These are phyloP conservation scores for Tiphia femorata DNA, from an alignment of 2,888 invertebrate species.

Conservation along the genomic window DNA sequence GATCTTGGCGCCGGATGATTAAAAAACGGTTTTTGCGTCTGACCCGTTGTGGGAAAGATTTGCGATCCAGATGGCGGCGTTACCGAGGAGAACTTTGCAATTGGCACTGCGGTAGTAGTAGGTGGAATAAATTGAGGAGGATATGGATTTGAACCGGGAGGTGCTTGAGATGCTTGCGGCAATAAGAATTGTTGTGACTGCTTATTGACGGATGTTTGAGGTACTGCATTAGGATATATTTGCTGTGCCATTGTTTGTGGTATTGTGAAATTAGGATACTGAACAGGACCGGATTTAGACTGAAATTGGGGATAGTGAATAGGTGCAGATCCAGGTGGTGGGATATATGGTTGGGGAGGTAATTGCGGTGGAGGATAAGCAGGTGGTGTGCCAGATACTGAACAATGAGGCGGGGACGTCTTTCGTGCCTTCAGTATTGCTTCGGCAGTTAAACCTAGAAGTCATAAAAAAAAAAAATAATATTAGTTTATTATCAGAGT, in stretches of 20 bases:
- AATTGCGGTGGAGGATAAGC: slow-evolving; percentile 55
- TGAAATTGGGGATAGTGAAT: slow-evolving; percentile 61
- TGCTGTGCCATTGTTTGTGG: slow-evolving; percentile 38
- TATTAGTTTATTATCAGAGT: no score
- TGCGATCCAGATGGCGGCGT: slow-evolving; percentile 42
- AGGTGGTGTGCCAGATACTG: slow-evolving; percentile 29
- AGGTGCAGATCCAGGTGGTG: slow-evolving; percentile 62
- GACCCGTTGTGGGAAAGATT: slow-evolving; percentile 37
- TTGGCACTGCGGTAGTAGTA: slow-evolving; percentile 45
- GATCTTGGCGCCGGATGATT: slow-evolving; percentile 59
- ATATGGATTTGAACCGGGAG: slow-evolving; percentile 65
- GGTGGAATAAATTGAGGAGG: slow-evolving; percentile 61
- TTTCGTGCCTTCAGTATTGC: slow-evolving; percentile 59
- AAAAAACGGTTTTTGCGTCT: slow-evolving; percentile 50
- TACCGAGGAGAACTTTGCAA: slow-evolving; percentile 39
- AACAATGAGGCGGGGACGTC: slow-evolving; percentile 44
- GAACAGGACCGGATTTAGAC: slow-evolving; percentile 49
- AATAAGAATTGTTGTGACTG: slow-evolving; percentile 35
- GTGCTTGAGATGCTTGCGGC: slow-evolving; percentile 57
- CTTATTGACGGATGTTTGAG: slow-evolving; percentile 15
- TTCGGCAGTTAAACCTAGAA: slow-evolving; percentile 61
- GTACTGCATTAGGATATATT: slow-evolving; percentile 18
- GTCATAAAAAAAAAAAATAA: background rate
- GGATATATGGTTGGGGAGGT: slow-evolving; percentile 65
- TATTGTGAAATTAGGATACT: slow-evolving; percentile 51